Percentiles rank a stretch among this genome's conserved stretches.
phyloP scores from a whole-genome alignment of 2,113 vertebrate genomes.

The Crotophaga sulcirostris region DNA sequence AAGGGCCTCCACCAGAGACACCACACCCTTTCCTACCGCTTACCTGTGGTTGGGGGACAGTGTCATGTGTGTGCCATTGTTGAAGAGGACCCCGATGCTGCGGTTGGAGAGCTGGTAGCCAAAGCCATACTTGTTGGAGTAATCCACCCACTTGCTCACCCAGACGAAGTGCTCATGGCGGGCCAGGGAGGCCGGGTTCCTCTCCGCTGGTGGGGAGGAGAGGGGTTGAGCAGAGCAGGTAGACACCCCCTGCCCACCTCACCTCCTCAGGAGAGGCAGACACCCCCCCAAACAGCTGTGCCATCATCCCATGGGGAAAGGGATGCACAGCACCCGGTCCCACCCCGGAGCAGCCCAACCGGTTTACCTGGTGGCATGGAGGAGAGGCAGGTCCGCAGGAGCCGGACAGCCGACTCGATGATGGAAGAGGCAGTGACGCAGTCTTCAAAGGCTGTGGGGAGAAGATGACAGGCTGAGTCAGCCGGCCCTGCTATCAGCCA shows the following conservation, averaged over 20 bases:
- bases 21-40: neutral
- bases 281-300: neutral
- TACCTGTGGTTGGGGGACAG: slow-evolving; percentile 90
- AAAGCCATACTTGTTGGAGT: slow-evolving; percentile 98
- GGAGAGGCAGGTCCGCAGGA: slow-evolving; percentile 87
- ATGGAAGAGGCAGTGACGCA: slow-evolving; percentile 84
- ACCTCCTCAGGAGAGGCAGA: neutral
- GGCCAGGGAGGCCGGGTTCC: slow-evolving; percentile 88
- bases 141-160: slow-evolving; percentile 99
- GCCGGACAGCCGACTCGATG: slow-evolving; percentile 84
- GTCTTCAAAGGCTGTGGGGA: slow-evolving; percentile 86
- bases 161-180: slow-evolving; percentile 90
- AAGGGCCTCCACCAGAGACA: neutral
- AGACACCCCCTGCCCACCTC: neutral
- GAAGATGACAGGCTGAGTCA: slow-evolving; percentile 23
- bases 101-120: slow-evolving; percentile 96
- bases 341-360: neutral
- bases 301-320: neutral
- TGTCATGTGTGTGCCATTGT: slow-evolving; percentile 92
- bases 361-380: slow-evolving; percentile 89
- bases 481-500: neutral
- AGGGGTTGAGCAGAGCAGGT: neutral
- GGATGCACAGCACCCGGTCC: neutral
- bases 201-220: slow-evolving; percentile 76
- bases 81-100: slow-evolving; percentile 93